phyloP scores from a whole-genome alignment of 2,113 vertebrate species.

The Gadus macrocephalus region DNA sequence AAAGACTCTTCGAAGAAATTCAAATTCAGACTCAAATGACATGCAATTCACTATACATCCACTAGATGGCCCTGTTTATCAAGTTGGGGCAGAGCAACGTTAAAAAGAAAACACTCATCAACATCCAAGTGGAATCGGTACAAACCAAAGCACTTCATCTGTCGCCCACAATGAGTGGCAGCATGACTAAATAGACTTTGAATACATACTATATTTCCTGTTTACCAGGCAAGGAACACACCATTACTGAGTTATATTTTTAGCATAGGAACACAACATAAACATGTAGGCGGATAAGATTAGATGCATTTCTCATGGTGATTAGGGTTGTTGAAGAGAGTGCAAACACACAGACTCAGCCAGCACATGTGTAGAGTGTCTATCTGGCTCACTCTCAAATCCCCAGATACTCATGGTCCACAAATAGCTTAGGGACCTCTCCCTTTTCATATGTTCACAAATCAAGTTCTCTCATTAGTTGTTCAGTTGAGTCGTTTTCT shows the following conservation, averaged over 20 bases:
- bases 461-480: no score
- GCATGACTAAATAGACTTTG: conserved; percentile 32
- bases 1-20: no score
- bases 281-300: conserved; percentile 12
- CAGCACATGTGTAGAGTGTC: no score
- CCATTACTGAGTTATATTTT: neutral
- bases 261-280: neutral
- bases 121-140: conserved; percentile 12
- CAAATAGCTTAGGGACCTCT: no score
- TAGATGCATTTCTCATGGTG: conserved; percentile 9
- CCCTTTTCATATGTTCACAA: no score
- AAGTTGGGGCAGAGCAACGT: neutral
- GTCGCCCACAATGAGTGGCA: conserved; percentile 17
- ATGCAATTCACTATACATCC: conserved; percentile 36
- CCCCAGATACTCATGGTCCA: no score
- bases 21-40: neutral
- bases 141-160: conserved; percentile 17
- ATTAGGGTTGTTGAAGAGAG: conserved; percentile 19
- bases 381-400: no score
- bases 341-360: neutral
- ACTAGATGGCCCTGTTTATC: conserved; percentile 43
- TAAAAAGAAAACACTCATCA: neutral
- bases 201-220: conserved; percentile 5
- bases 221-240: neutral
- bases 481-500: no score